A percentile compares a stretch with the other conserved stretches of the same genome.
phyloP scores from a whole-genome alignment of 1,140 invertebrate species.

The Sycobia sp. region DNA sequence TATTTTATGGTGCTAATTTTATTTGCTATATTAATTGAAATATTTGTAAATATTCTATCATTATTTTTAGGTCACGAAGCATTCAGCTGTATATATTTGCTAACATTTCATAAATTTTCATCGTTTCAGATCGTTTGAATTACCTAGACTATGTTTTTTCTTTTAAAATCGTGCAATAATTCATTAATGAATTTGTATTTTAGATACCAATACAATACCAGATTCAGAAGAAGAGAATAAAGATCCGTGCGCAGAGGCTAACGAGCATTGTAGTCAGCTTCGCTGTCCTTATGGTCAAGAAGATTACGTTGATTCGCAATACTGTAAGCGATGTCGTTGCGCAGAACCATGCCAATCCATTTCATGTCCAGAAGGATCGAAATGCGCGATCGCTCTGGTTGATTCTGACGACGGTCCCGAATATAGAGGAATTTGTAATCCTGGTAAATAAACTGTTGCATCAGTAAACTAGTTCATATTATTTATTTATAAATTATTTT shows the following conservation, averaged over 20 bases:
- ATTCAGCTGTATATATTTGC: neutral
- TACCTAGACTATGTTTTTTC: too few relatives aligned
- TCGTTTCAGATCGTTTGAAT: too few relatives aligned
- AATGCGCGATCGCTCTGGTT: slow-evolving; percentile 70
- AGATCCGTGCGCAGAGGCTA: slow-evolving; percentile 64
- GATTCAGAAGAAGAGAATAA: slow-evolving; percentile 42
- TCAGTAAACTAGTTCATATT: too few relatives aligned
- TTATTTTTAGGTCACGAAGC: neutral
- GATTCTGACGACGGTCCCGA: slow-evolving; percentile 57
- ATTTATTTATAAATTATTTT: neutral
- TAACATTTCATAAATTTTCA: too few relatives aligned
- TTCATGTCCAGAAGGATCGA: slow-evolving; percentile 67
- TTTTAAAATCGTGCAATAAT: too few relatives aligned
- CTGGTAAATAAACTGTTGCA: neutral
- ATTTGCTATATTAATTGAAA: slow-evolving; percentile 6
- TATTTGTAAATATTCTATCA: slow-evolving; percentile 4
- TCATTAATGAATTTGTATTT: neutral
- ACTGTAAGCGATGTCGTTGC: slow-evolving; percentile 79
- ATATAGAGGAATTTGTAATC: slow-evolving; percentile 65
- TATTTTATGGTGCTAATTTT: slow-evolving; percentile 21
- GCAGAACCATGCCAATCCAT: slow-evolving; percentile 73
- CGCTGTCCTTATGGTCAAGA: slow-evolving; percentile 80
- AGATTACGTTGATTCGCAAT: slow-evolving; percentile 66
- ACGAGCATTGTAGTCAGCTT: slow-evolving; percentile 65
- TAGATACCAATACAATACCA: slow-evolving; percentile 31